Base-by-base conservation (phyloP, 2,888 invertebrate species). In the Sarcophaga variegata region DNA sequence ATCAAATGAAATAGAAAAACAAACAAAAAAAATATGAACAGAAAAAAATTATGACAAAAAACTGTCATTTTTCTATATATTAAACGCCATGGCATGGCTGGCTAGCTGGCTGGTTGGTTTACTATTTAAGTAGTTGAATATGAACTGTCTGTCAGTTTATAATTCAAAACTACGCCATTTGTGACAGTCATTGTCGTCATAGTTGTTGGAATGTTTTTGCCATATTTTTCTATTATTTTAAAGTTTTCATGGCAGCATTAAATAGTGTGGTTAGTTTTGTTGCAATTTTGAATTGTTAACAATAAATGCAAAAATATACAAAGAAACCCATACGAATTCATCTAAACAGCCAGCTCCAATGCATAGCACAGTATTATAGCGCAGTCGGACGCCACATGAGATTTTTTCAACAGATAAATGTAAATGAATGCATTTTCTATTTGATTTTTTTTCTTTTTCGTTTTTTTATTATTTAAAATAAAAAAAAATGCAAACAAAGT, bases 121-220 rank as follows among this genome's bases (percentile, higher is more conserved):
- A 76, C 76, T 76, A 75, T 76, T 80, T 66, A 76, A 82, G 70
- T 82, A 83, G 81, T 85, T 86, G 84, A 75, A 85, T 85, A 85
- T 63, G 84, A 87, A 86, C 87, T 88, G 88, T 86, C 87, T 88
- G 88, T 86, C 88, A 88, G 87, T 85, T 82, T 85, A 87, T 87
- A 87, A 88, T 86, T 88, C 88, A 88, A 88, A 88, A 84, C 84
- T 87, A 84, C 84, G 87, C 87, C 87, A 87, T 87, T 84, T 84
- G 81, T 84, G 87, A 87, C 87, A 87, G 84, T 84, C 87, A 87
- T 87, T 87, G 87, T 84, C 84, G 87, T 87, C 84, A 80, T 27
- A 79, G 81, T 81, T 82, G 78, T 85, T 77, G 54, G 81, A 59
- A 67, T 47, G n/a, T 64, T 77, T 77, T 69, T 22, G 3, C 67